Evolutionary conservation across 2,888 invertebrate species (phyloP), one percentile per base, ranked within the genome.

Genomic region (Dichetophora obliterata): DNA sequence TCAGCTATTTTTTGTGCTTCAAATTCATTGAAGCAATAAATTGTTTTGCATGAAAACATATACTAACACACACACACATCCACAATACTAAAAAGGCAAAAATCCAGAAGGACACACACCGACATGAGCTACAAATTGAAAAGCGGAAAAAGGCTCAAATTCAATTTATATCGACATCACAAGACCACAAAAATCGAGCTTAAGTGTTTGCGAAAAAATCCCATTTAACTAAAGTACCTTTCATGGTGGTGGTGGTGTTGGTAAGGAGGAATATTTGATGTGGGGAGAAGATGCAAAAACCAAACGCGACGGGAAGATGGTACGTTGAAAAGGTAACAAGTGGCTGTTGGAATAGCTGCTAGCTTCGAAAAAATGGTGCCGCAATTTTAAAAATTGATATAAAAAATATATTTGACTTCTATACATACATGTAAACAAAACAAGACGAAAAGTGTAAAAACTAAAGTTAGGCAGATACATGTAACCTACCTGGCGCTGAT

Each of bases 311-410:
- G n/a, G 61, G 43, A 5, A 66, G 72, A 61, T 75, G 76, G 43
- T 79, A 83, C 81, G 82, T 82, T 84, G 84, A 85, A 85, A 83
- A 82, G 84, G 82, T 85, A 84, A 85, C 85, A 85, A 85, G 84
- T 84, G 83, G 82, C 81, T 80, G 76, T 76, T 14, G 54, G 11
- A 66, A 22, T 54, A 52, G 61, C 61, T 75, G 54, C 31, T 75
- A 75, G 37, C 66, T 16, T 50, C 31, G 16, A 24, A 61, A 71
- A 57, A 37, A 61, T 37, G 19, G 43, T 81, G 82, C 80, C 82
- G 83, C 84, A 85, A 83, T 84, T 86, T 85, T 81, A 83, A 84
- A 85, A 86, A 86, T 86, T 86, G 84, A 86, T 86, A 86, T 82
- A 83, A 84, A 80, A 78, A 77, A 80, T 75, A 59, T 78, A 66